Percentiles rank a stretch among this genome's conserved stretches.
These are phyloP conservation scores for Ochotona curzoniae DNA, from an alignment of 2,113 vertebrate species.

Conservation along the genomic window DNA sequence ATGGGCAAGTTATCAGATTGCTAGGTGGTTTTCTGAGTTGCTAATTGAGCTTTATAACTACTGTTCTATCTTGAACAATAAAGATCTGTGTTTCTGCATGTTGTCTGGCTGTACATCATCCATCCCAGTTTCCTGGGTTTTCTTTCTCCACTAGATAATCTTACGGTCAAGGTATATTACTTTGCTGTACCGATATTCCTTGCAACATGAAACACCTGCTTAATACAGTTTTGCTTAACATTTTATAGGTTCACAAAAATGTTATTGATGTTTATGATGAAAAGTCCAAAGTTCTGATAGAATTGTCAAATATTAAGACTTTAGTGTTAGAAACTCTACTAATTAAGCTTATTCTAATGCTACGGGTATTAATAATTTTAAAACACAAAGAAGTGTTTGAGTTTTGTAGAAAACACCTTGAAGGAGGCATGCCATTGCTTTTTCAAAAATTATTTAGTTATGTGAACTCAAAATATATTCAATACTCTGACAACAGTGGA, in stretches of 20 bases:
- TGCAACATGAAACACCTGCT: neutral
- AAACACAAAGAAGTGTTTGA: conserved; percentile 34
- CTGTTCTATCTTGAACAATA: neutral
- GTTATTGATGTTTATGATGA: conserved; percentile 52
- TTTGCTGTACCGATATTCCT: neutral
- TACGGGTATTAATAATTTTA: conserved; percentile 46
- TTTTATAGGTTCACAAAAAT: conserved; percentile 18
- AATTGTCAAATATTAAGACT: conserved; percentile 6
- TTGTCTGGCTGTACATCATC: neutral
- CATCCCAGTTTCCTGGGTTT: neutral
- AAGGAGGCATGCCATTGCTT: neutral
- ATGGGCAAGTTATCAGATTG: neutral
- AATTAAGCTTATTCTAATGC: conserved; percentile 35
- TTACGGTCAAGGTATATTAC: neutral
- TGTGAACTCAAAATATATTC: neutral
- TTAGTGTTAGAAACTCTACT: conserved; percentile 41
- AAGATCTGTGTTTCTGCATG: neutral
- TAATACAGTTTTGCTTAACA: conserved; percentile 17
- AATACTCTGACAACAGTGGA: neutral
- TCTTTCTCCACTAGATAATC: neutral
- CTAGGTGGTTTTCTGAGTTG: neutral
- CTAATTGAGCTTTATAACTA: neutral
- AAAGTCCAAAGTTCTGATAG: conserved; percentile 25
- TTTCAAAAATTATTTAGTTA: conserved; percentile 42
- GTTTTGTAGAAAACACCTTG: neutral